Conservation (phyloP, 2,113 vertebrate species). For the Hippocampus barbouri region DNA sequence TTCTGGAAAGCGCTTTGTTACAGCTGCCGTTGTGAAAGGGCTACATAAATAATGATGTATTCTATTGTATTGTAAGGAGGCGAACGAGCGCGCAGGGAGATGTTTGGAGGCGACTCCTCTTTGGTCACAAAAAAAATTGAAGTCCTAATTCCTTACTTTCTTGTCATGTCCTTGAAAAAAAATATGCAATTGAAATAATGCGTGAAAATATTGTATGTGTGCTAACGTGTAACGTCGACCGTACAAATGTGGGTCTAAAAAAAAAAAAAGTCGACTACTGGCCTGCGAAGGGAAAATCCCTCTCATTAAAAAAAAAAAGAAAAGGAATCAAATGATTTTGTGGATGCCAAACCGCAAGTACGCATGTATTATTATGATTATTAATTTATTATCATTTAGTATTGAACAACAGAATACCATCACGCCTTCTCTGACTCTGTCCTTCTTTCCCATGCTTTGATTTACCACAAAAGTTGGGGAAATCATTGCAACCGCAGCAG, state of each 20-base stretch:
- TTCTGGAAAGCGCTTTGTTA: no score
- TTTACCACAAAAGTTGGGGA: neutral
- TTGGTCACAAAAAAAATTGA: neutral
- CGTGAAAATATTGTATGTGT: no score
- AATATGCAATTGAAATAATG: neutral
- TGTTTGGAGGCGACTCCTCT: constrained; percentile 17
- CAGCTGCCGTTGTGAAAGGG: no score
- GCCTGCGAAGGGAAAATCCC: no score
- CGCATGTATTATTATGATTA: no score
- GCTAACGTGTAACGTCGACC: no score
- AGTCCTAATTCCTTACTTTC: neutral
- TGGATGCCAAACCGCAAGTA: no score
- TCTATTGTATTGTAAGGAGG: constrained; percentile 19
- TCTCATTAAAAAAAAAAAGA: no score
- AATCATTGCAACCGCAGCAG: constrained; percentile 12
- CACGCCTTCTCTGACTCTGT: constrained; percentile 17
- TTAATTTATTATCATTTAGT: neutral
- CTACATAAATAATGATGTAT: no score
- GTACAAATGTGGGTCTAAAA: no score
- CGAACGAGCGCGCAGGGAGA: constrained; percentile 50
- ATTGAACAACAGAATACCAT: constrained; percentile 24
- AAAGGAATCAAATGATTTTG: no score
- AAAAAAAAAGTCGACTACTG: no score
- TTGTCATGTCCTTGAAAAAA: neutral
- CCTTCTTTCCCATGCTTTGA: neutral